Evolutionary conservation across 2,797 vertebrate species (phyloP).

Genomic region (Mallotus villosus): DNA sequence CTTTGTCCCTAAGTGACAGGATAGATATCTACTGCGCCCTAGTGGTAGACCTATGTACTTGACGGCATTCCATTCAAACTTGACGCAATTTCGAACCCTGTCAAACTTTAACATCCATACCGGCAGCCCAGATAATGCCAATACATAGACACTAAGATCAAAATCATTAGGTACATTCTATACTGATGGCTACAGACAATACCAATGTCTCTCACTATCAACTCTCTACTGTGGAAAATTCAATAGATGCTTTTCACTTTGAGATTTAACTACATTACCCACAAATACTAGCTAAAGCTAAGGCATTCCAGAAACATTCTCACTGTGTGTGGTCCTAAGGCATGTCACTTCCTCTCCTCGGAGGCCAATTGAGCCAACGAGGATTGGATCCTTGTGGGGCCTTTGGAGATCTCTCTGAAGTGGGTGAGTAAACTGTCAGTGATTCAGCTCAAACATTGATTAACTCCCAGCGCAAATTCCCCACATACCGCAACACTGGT

Average conservation of each 20-base stretch:
- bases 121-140: not conserved
- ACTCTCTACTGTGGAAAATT: not conserved
- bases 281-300: not conserved
- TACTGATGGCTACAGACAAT: not conserved
- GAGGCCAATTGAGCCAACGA: not conserved
- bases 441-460: slow-evolving; percentile 28
- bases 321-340: slow-evolving; percentile 20
- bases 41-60: slow-evolving; percentile 29
- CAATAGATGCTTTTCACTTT: not conserved
- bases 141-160: not conserved
- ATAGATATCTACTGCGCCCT: slow-evolving; percentile 39
- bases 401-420: not conserved
- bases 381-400: not conserved
- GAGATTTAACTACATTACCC: slow-evolving; percentile 5
- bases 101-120: not conserved
- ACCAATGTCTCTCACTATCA: not conserved
- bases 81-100: not conserved
- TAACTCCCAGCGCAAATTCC: slow-evolving; percentile 24
- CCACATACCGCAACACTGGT: slow-evolving; percentile 11
- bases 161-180: not conserved
- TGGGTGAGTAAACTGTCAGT: slow-evolving; percentile 8
- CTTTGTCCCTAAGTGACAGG: not conserved
- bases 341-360: not conserved
- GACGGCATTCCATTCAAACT: not conserved
- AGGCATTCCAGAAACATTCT: not conserved